Evolutionary conservation across 2,797 vertebrate genomes (phyloP), one percentile per base, ranked within the genome.

Genomic region (Gastrophryne carolinensis): DNA sequence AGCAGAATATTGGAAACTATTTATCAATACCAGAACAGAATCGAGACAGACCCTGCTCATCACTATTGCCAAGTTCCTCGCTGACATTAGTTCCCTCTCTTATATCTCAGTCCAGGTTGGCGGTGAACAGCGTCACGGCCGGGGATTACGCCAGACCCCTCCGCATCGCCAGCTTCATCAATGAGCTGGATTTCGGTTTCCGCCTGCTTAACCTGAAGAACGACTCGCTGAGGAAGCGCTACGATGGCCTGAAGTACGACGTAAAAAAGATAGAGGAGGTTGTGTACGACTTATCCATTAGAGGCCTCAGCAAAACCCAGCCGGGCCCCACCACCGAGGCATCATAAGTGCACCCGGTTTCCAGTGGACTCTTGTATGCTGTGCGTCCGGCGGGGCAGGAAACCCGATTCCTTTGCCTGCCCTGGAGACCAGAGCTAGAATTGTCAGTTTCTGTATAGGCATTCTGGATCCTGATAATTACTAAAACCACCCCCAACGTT

Each of bases 201-300:
- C 95, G 97, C 0, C 92, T 98, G 65, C 95, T 99, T 79, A 99
- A 98, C 87, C 86, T 99, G 83, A 99, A 98, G 84, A 99, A 99
- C 0, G 98, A 99, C 87, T 97, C 97, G 1, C 88, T 99, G 80
- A 87, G 98, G 77, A 99, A 99, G 79, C 96, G 98, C 27, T 99
- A 99, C 0, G 98, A 99, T 0, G 98, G 98, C 82, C 91, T 99
- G 53, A 99, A 99, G 79, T 99, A 99, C 0, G 98, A 99, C 0
- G 97, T 99, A 84, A 99, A 99, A 90, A 99, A 99, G 82, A 98
- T 98, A 0, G 98, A 99, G 85, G 97, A 99, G 80, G 97, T 99
- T 82, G 97, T 99, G 69, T 99, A 99, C 0, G 97, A 99, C 79
- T 84, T 99, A 80, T 98, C 98, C 0, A 99, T 99, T 85, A 91